phyloP scores from a whole-genome alignment of 2,797 vertebrate species.

The Pitangus sulphuratus region DNA sequence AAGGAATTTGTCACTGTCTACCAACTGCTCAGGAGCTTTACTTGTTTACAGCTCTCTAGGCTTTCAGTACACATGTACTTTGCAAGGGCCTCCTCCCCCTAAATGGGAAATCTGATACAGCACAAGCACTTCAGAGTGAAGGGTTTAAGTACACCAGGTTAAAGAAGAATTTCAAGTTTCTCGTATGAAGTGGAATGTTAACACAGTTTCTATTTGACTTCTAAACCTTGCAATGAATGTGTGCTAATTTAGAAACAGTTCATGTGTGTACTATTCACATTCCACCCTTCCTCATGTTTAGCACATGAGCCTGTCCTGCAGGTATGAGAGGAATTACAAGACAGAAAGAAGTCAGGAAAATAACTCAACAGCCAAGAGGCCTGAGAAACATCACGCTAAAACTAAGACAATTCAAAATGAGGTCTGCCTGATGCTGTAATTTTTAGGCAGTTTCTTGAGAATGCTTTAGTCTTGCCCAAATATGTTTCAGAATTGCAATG shows the following conservation, averaged over 20 bases:
- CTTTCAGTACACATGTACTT: background rate
- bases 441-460: background rate
- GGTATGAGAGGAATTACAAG: background rate
- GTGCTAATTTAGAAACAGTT: background rate
- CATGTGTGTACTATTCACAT: background rate
- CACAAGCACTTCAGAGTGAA: background rate
- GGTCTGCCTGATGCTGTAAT: background rate
- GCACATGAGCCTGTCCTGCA: background rate
- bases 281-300: background rate
- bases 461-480: background rate
- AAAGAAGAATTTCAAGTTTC: background rate
- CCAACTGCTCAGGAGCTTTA: background rate
- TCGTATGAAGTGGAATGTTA: background rate
- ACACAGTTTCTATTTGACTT: background rate
- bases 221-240: background rate
- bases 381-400: background rate
- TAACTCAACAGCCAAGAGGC: background rate
- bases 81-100: background rate
- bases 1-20: background rate
- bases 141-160: background rate
- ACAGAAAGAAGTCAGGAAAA: background rate
- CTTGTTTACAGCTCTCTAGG: background rate
- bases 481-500: background rate
- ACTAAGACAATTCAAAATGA: background rate
- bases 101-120: background rate